Percentiles rank a stretch among this genome's conserved stretches.
Conservation (phyloP, 2,888 invertebrate species). For the Sycophila texana region DNA sequence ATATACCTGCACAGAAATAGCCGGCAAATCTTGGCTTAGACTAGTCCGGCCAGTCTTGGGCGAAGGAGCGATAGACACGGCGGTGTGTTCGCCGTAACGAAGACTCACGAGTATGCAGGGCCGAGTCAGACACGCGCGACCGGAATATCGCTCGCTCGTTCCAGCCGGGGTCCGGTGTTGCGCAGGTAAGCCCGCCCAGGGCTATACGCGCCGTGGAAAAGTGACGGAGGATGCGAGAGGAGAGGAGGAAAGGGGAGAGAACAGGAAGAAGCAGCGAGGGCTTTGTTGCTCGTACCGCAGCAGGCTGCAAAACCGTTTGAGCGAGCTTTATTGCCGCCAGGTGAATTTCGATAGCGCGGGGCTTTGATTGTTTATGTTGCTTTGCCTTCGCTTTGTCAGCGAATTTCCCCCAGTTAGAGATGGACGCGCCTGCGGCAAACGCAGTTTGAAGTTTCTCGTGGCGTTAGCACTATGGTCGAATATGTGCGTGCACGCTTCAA, state of each 20-base stretch:
- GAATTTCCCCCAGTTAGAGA: no score
- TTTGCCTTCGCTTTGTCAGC: not conserved
- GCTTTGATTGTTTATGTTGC: not conserved
- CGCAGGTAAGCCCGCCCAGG: not conserved
- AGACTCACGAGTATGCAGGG: no score
- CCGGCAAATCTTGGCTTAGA: no score
- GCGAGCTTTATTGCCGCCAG: slow-evolving; percentile 17
- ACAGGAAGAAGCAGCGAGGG: not conserved
- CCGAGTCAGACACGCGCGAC: not conserved
- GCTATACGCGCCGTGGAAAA: not conserved
- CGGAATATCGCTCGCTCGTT: slow-evolving; percentile 8
- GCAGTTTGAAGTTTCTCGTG: no score
- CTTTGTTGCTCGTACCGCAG: no score
- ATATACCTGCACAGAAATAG: no score
- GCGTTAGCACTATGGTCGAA: no score
- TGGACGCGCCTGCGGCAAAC: no score
- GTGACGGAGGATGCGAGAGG: not conserved
- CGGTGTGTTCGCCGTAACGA: no score
- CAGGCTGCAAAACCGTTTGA: not conserved
- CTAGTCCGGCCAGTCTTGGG: no score
- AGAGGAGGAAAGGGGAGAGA: not conserved
- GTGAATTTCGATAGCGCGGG: slow-evolving; percentile 8
- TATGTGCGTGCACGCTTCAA: no score
- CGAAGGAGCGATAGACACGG: no score
- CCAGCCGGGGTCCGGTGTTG: not conserved